Percentiles rank a stretch among this genome's conserved stretches.
Conservation (phyloP, 2,888 invertebrate genomes). For the Ophioninae sp. region DNA sequence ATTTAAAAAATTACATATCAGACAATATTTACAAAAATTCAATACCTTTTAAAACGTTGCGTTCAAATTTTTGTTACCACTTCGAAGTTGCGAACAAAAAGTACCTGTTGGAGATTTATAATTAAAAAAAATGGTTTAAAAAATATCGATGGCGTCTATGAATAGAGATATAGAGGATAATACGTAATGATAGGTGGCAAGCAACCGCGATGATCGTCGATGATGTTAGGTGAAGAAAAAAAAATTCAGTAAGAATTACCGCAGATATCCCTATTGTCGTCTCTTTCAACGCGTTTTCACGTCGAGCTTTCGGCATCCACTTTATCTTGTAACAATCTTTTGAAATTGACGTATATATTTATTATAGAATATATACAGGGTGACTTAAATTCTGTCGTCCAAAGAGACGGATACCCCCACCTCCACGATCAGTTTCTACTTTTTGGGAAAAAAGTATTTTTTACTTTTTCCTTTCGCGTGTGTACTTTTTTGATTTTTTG, state of each 20-base stretch:
- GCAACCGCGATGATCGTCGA: slow-evolving; percentile 37
- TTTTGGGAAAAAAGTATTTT: neutral
- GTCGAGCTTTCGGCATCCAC: slow-evolving; percentile 28
- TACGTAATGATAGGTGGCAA: slow-evolving; percentile 51
- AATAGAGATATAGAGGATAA: slow-evolving; percentile 29
- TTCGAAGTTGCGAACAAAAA: no score
- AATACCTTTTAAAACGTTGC: no score
- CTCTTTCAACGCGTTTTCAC: slow-evolving; percentile 6
- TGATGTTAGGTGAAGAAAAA: slow-evolving; percentile 13
- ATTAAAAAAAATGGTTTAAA: slow-evolving; percentile 7
- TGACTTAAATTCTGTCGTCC: no score
- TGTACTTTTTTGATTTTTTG: neutral
- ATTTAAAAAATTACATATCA: no score
- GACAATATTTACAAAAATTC: no score
- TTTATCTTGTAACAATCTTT: slow-evolving; percentile 38
- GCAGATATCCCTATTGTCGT: slow-evolving; percentile 25
- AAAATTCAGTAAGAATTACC: slow-evolving; percentile 22
- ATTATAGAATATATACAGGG: neutral
- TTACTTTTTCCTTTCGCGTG: neutral
- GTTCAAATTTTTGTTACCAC: no score
- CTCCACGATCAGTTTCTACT: neutral
- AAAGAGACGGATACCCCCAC: neutral
- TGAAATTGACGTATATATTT: slow-evolving; percentile 2
- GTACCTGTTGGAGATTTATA: neutral
- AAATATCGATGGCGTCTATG: neutral